Conservation (phyloP, 2,797 vertebrate species). For the Danio choprae region DNA sequence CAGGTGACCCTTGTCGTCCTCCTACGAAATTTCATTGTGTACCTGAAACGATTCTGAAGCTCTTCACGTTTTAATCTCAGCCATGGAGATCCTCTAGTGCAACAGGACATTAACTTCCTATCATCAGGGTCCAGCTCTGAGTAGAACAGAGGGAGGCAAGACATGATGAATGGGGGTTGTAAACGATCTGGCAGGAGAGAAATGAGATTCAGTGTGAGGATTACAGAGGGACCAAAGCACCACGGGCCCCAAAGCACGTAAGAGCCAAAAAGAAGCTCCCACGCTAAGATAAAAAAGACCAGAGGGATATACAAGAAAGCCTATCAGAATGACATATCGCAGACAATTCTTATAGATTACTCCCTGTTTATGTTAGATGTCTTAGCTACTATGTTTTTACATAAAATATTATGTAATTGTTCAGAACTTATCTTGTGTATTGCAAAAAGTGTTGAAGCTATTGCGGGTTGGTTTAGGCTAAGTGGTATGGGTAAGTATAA, state of each 20-base stretch:
- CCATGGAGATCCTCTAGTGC: constrained; percentile 31
- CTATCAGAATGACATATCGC: constrained; percentile 14
- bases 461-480: no score
- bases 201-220: constrained; percentile 51
- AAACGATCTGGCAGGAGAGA: constrained; percentile 52
- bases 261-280: constrained; percentile 38
- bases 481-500: no score
- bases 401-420: no score
- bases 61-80: constrained; percentile 29
- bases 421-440: no score
- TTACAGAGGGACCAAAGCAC: constrained; percentile 40
- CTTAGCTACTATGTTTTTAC: no score
- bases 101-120: constrained; percentile 50
- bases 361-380: background rate
- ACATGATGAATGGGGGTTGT: constrained; percentile 57
- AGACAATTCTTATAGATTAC: background rate
- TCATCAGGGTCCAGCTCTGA: constrained; percentile 37
- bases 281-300: constrained; percentile 14
- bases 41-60: constrained; percentile 7
- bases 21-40: background rate
- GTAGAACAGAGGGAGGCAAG: constrained; percentile 28
- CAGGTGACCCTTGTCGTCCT: constrained; percentile 2
- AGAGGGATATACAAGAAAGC: background rate
- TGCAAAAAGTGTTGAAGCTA: no score
- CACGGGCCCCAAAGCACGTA: constrained; percentile 17